These are phyloP conservation scores for Takifugu bimaculatus DNA, from an alignment of 2,113 vertebrate species.

Conservation along the genomic window DNA sequence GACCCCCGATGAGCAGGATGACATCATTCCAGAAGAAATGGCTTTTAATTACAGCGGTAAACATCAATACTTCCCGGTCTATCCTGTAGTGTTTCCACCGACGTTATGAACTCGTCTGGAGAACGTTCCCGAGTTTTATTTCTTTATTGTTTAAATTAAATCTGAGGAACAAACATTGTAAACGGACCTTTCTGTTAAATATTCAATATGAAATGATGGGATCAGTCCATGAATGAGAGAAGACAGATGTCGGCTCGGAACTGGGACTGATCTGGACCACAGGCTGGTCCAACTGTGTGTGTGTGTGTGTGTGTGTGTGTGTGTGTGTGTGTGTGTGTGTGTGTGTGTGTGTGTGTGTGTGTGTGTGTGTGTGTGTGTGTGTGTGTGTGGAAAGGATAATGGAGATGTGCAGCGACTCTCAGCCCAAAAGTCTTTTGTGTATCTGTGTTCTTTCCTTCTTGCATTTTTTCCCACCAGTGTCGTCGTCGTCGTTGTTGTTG, in stretches of 20 bases:
- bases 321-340: background rate
- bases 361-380: conserved; percentile 2
- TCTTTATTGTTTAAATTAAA: background rate
- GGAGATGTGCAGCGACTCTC: too few species aligned
- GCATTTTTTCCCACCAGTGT: background rate
- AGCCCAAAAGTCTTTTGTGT: background rate
- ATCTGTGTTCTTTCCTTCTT: background rate
- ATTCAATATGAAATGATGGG: background rate
- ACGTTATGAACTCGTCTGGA: too few species aligned
- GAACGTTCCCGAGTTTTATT: background rate
- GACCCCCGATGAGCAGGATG: background rate
- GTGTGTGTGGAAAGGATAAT: background rate
- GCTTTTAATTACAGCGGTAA: background rate
- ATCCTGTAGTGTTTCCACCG: background rate
- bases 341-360: background rate
- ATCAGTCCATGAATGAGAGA: conserved; percentile 25
- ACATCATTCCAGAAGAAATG: background rate
- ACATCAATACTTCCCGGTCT: conserved; percentile 1
- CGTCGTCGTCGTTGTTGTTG: too few species aligned
- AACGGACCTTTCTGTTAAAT: background rate
- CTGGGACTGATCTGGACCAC: too few species aligned
- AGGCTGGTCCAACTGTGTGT: background rate
- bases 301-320: background rate
- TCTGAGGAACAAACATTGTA: background rate
- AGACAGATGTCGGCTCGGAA: background rate